Conservation (phyloP, 2,888 invertebrate species). For the Euspilapteryx auroguttella region DNA sequence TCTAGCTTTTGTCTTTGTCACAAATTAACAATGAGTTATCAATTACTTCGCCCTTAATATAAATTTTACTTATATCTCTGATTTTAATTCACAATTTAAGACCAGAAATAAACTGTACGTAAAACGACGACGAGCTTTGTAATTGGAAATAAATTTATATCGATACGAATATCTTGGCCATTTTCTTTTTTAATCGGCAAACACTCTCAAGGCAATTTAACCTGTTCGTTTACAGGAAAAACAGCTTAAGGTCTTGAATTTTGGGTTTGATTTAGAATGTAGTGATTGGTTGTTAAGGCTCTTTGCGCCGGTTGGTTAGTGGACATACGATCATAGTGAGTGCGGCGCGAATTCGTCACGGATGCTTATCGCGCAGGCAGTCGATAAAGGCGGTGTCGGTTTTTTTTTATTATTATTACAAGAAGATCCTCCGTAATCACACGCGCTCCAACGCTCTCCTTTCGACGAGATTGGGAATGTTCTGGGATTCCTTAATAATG, state of each 20-base stretch:
- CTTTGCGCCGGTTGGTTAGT: no score
- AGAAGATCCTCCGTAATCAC: conserved; percentile 36
- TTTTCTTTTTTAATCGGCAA: conserved; percentile 13
- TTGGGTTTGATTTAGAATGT: no score
- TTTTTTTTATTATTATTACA: conserved; percentile 49
- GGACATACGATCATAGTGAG: conserved; percentile 21
- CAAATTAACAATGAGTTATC: no score
- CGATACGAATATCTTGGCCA: conserved; percentile 37
- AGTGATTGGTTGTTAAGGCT: no score
- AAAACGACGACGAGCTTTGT: conserved; percentile 27
- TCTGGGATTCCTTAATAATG: no score
- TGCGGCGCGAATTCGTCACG: conserved; percentile 57
- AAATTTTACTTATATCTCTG: no score
- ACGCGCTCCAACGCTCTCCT: conserved; percentile 28
- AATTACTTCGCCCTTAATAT: no score
- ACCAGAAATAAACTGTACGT: conserved; percentile 21
- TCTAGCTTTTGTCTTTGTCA: no score
- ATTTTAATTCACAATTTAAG: conserved; percentile 9
- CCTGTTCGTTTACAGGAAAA: not conserved
- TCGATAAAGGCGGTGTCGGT: conserved; percentile 41
- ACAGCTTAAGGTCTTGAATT: not conserved
- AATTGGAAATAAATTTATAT: conserved; percentile 50
- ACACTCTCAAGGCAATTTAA: not conserved
- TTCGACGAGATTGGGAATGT: no score
- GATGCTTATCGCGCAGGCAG: conserved; percentile 52